Percentiles rank a stretch among this genome's conserved stretches.
Evolutionary conservation across 2,797 vertebrate species (phyloP).

Genomic region (Chelonia mydas): DNA sequence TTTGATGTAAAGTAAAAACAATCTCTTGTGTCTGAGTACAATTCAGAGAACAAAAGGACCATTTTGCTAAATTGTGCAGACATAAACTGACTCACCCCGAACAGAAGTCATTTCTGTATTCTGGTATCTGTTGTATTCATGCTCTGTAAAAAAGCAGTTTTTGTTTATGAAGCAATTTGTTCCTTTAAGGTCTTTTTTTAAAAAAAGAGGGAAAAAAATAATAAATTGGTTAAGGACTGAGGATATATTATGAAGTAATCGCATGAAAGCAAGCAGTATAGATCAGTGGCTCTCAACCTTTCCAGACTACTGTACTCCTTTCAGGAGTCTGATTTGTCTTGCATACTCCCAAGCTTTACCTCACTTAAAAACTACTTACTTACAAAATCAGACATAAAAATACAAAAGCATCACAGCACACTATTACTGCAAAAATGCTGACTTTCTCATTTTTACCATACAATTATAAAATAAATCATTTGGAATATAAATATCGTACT

Average conservation of each 20-base stretch:
- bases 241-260: conserved; percentile 39
- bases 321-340: no score
- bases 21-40: conserved; percentile 68
- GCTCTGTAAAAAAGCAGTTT: conserved; percentile 53
- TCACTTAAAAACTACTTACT: no score
- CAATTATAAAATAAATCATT: no score
- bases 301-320: no score
- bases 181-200: conserved; percentile 56
- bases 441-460: no score
- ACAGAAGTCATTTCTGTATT: conserved; percentile 71
- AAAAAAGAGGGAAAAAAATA: no score
- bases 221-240: conserved; percentile 35
- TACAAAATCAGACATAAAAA: no score
- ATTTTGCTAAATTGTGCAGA: conserved; percentile 70
- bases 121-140: conserved; percentile 48
- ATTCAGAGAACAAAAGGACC: conserved; percentile 72
- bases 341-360: no score
- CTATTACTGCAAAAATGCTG: no score
- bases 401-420: no score
- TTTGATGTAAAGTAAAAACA: conserved; percentile 74
- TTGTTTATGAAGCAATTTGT: conserved; percentile 46
- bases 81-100: conserved; percentile 21
- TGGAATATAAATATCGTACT: no score
- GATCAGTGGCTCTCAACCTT: no score
- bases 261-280: conserved; percentile 38